These are phyloP conservation scores for Chaetogeoica ovagalla DNA, from an alignment of 2,888 invertebrate species.

Conservation along the genomic window DNA sequence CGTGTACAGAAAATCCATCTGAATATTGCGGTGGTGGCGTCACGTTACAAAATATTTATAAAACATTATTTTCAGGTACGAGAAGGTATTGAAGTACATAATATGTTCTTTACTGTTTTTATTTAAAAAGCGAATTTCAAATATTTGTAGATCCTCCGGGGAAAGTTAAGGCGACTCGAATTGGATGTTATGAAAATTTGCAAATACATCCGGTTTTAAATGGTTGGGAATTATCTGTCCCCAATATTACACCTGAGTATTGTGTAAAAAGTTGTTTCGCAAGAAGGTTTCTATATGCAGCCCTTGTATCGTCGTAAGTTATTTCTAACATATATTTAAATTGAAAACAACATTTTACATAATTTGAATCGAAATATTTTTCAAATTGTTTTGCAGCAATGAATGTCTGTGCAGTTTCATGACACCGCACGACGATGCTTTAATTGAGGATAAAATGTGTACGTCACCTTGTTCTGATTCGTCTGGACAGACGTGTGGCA, in stretches of 20 bases:
- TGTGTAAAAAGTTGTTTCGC: slow-evolving; percentile 12
- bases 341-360: neutral
- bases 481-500: slow-evolving; percentile 41
- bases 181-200: too few relatives aligned
- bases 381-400: slow-evolving; percentile 1
- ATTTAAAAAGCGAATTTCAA: too few relatives aligned
- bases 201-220: neutral
- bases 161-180: too few relatives aligned
- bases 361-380: too few relatives aligned
- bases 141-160: too few relatives aligned
- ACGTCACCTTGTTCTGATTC: slow-evolving; percentile 50
- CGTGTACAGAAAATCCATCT: slow-evolving; percentile 11
- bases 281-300: slow-evolving; percentile 1
- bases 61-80: slow-evolving; percentile 4
- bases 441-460: slow-evolving; percentile 41
- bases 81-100: neutral
- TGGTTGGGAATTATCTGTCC: neutral
- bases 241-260: neutral
- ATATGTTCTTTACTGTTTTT: neutral
- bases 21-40: slow-evolving; percentile 20
- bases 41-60: neutral
- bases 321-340: neutral
- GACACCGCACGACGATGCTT: slow-evolving; percentile 25
- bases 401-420: slow-evolving; percentile 38
- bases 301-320: neutral